These are phyloP conservation scores for Diaprepes abbreviatus DNA, from an alignment of 2,888 invertebrate species.

Conservation along the genomic window DNA sequence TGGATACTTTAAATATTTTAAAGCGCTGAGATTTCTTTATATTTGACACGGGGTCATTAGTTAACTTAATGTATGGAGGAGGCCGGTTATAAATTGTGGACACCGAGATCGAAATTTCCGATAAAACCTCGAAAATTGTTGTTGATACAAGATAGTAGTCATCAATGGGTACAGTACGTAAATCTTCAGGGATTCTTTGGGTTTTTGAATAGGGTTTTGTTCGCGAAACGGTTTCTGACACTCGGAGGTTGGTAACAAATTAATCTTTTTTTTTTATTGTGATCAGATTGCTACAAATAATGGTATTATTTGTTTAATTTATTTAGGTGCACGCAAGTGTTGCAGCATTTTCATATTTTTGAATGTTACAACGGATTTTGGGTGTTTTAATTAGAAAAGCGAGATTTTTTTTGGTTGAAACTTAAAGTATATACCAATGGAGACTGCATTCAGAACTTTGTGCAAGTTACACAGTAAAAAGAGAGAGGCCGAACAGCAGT, in stretches of 20 bases:
- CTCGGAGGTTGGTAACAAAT: conserved; percentile 7
- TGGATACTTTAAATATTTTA: conserved; percentile 49
- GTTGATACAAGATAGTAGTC: conserved; percentile 65
- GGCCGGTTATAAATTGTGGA: conserved; percentile 61
- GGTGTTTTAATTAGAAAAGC: no score
- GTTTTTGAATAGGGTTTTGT: conserved; percentile 32
- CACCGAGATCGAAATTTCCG: conserved; percentile 48
- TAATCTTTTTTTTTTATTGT: conserved; percentile 15
- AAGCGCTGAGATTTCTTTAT: conserved; percentile 47
- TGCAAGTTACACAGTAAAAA: no score
- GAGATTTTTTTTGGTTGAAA: no score
- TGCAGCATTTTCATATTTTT: no score
- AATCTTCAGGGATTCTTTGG: conserved; percentile 31
- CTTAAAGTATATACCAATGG: no score
- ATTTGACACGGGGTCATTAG: conserved; percentile 57
- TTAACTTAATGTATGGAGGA: conserved; percentile 61
- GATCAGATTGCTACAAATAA: no score
- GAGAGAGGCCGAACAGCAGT: no score
- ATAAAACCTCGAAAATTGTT: conserved; percentile 63
- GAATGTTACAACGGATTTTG: no score
- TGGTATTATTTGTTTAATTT: no score
- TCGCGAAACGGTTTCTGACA: conserved; percentile 36
- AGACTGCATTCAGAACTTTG: no score
- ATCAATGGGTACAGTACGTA: conserved; percentile 60
- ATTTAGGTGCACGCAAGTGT: no score